Evolutionary conservation across 2,797 vertebrate species (phyloP).

Genomic region (Loris lydekkerianus): DNA sequence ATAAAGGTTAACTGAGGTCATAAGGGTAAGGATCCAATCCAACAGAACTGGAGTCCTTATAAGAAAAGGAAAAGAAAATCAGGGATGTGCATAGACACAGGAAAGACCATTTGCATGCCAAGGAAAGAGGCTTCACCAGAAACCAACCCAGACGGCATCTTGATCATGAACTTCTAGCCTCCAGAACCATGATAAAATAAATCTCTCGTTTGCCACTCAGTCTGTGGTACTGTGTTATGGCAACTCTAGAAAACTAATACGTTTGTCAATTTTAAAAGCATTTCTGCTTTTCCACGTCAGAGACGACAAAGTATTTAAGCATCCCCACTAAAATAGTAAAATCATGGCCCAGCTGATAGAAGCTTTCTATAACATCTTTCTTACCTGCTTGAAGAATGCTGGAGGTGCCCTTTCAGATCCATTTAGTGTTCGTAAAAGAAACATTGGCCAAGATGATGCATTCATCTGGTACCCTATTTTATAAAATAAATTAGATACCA

Average conservation of each 20-base stretch:
- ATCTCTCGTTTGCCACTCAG: neutral
- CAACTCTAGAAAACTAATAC: neutral
- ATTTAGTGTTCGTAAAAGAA: constrained; percentile 95
- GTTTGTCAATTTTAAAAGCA: constrained; percentile 66
- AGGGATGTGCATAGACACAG: constrained; percentile 23
- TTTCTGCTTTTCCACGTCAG: constrained; percentile 40
- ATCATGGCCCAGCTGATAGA: neutral
- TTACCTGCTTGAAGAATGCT: constrained; percentile 96
- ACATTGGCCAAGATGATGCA: constrained; percentile 98
- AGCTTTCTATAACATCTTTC: constrained; percentile 63
- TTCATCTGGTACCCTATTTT: constrained; percentile 96
- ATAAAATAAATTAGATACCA: constrained; percentile 76
- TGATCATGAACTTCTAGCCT: neutral
- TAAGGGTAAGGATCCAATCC: neutral
- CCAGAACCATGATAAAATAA: constrained; percentile 23
- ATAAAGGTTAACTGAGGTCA: constrained; percentile 44
- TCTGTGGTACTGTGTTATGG: constrained; percentile 35
- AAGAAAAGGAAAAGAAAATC: constrained; percentile 29
- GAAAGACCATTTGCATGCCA: neutral
- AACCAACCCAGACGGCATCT: constrained; percentile 12
- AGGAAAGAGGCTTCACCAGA: constrained; percentile 14
- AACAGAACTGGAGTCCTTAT: neutral
- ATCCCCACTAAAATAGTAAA: constrained; percentile 68
- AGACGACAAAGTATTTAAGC: constrained; percentile 60
- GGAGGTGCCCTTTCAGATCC: constrained; percentile 96